phyloP scores from a whole-genome alignment of 1,140 invertebrate species.

The Spodoptera litura region DNA sequence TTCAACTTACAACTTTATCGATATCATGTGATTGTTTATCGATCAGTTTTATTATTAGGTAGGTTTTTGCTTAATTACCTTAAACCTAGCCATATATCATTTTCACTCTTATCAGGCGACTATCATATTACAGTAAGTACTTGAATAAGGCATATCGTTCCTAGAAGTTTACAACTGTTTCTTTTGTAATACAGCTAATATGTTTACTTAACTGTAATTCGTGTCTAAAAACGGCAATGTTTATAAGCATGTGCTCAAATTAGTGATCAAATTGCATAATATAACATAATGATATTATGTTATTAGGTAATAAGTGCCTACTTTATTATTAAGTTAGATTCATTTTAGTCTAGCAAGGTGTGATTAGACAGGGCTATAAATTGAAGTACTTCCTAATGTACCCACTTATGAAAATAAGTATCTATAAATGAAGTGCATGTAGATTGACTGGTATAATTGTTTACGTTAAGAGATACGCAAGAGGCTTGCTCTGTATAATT shows the following conservation, averaged over 20 bases:
- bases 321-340: too few relatives aligned
- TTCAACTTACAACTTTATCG: background rate
- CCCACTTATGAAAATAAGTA: background rate
- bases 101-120: background rate
- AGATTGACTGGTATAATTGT: slow-evolving; percentile 23
- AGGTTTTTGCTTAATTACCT: background rate
- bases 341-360: too few relatives aligned
- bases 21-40: slow-evolving; percentile 2
- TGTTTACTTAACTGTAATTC: too few relatives aligned
- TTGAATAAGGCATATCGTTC: background rate
- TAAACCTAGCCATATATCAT: background rate
- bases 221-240: too few relatives aligned
- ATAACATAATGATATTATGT: too few relatives aligned
- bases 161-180: background rate
- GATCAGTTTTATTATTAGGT: background rate
- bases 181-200: background rate
- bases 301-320: too few relatives aligned
- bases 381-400: background rate
- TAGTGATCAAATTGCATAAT: too few relatives aligned
- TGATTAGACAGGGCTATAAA: background rate
- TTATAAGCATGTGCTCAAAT: too few relatives aligned
- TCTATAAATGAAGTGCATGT: slow-evolving; percentile 14
- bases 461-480: slow-evolving; percentile 28
- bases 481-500: slow-evolving; percentile 32
- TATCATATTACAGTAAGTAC: background rate